Percentiles rank a stretch among this genome's conserved stretches.
Evolutionary conservation across 1,140 invertebrate species (phyloP).

Genomic region (Drosophila ironensis): DNA sequence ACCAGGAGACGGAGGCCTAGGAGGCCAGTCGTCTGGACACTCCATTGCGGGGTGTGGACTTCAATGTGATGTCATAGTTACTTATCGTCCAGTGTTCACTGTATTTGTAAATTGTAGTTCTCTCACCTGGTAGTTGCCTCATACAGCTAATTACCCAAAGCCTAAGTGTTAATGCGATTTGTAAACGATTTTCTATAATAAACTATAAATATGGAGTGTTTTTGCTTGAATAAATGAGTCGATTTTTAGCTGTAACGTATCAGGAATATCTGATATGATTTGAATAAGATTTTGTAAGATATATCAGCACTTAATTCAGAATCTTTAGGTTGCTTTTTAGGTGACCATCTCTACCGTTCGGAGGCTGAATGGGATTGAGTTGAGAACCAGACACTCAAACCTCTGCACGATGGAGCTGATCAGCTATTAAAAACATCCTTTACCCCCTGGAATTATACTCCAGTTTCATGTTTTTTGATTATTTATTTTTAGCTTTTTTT

Average conservation of each 20-base stretch:
- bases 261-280: no score
- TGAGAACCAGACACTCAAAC: constrained; percentile 62
- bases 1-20: constrained; percentile 82
- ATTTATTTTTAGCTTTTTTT: constrained; percentile 54
- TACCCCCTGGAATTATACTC: background rate
- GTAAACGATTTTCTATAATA: constrained; percentile 45
- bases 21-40: background rate
- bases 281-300: background rate
- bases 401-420: constrained; percentile 63
- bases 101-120: constrained; percentile 41
- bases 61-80: constrained; percentile 46
- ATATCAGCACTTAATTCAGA: background rate
- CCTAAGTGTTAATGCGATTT: constrained; percentile 56
- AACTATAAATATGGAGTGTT: constrained; percentile 11
- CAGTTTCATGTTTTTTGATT: constrained; percentile 17
- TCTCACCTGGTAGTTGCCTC: constrained; percentile 60
- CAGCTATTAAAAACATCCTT: constrained; percentile 1
- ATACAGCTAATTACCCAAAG: constrained; percentile 81
- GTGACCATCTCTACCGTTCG: constrained; percentile 63
- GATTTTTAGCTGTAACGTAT: no score
- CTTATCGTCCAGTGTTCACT: constrained; percentile 36
- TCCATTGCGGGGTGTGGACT: background rate
- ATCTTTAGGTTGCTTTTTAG: constrained; percentile 40
- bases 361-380: constrained; percentile 57
- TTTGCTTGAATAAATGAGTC: background rate